Percentiles rank a stretch among this genome's conserved stretches.
Conservation (phyloP, 2,888 invertebrate genomes). For the Eumerus sabulonum region DNA sequence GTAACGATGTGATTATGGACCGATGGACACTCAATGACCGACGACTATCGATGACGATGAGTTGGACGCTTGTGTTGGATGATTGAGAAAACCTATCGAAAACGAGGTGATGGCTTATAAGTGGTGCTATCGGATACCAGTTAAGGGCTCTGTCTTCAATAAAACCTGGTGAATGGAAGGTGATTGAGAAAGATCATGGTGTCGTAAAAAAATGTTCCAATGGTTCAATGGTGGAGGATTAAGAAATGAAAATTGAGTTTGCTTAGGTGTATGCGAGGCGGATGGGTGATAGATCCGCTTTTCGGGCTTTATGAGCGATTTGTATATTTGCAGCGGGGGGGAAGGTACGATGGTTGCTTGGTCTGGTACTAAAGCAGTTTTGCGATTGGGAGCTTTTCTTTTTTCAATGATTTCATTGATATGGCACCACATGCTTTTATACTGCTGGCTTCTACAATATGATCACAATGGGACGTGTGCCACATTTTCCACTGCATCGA, state of each 20-base stretch:
- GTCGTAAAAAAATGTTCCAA: constrained; percentile 42
- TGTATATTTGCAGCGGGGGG: no score
- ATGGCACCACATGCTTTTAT: no score
- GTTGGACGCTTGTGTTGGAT: constrained; percentile 28
- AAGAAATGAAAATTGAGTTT: constrained; percentile 1
- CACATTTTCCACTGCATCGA: no score
- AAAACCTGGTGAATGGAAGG: constrained; percentile 46
- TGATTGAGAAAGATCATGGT: constrained; percentile 36
- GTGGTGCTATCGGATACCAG: constrained; percentile 24
- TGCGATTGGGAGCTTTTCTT: no score
- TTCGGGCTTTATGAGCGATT: no score
- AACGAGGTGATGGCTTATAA: constrained; percentile 36
- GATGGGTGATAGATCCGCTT: constrained; percentile 3
- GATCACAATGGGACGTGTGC: no score
- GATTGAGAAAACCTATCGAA: constrained; percentile 35
- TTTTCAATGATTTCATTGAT: no score
- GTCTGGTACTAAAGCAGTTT: no score
- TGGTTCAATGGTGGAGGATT: constrained; percentile 10
- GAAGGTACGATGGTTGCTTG: no score
- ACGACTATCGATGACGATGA: constrained; percentile 26
- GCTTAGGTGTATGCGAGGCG: neutral
- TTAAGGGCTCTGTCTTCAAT: constrained; percentile 43
- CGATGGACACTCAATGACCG: neutral
- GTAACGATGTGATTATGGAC: constrained; percentile 44
- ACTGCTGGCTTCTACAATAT: no score